Percentiles rank a stretch among this genome's conserved stretches.
These are phyloP conservation scores for Orussus abietinus DNA, from an alignment of 1,140 invertebrate species.

Conservation along the genomic window DNA sequence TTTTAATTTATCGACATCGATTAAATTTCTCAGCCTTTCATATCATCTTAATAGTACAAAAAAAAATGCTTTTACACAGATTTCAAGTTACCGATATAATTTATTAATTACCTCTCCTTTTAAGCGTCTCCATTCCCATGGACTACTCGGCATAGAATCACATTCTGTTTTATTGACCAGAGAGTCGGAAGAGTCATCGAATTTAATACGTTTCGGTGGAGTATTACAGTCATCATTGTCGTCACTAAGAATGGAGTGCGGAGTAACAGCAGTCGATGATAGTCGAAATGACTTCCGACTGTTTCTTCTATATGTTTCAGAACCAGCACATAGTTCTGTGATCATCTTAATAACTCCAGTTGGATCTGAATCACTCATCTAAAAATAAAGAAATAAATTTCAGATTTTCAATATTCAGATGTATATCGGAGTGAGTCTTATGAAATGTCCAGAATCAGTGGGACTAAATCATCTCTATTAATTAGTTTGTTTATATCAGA, in stretches of 20 bases:
- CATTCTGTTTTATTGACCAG: conserved; percentile 12
- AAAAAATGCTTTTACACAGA: neutral
- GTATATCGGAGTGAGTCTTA: no score
- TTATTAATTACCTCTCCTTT: conserved; percentile 30
- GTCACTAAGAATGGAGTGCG: neutral
- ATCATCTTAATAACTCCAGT: conserved; percentile 36
- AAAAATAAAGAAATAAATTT: no score
- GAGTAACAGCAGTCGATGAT: neutral
- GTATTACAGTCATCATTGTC: neutral
- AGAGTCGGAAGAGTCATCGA: conserved; percentile 8
- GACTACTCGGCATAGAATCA: conserved; percentile 25
- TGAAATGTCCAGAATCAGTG: no score
- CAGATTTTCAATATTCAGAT: no score
- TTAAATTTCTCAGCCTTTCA: no score
- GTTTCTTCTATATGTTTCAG: conserved; percentile 1
- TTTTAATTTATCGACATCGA: conserved; percentile 1
- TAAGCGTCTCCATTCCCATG: conserved; percentile 40
- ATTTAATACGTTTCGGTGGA: conserved; percentile 26
- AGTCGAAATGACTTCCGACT: conserved; percentile 3
- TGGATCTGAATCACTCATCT: conserved; percentile 34
- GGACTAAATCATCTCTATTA: no score
- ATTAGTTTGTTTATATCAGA: no score
- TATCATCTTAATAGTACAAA: neutral
- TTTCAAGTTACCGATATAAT: no score
- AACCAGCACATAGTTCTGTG: conserved; percentile 26